Percentiles rank a stretch among this genome's conserved stretches.
Conservation (phyloP, 2,113 vertebrate species). For the Dicentrarchus labrax region DNA sequence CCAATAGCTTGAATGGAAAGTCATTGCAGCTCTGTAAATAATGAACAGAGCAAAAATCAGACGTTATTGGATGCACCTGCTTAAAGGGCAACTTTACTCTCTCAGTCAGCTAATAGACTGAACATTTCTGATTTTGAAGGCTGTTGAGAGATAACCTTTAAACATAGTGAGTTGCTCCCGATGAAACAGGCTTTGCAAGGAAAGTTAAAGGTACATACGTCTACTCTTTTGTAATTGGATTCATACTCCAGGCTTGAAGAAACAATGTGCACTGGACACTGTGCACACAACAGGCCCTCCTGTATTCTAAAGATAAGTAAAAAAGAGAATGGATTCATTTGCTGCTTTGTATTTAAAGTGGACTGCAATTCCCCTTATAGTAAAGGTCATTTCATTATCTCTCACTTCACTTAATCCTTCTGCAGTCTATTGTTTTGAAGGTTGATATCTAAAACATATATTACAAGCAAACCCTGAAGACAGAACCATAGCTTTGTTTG, state of each 20-base stretch:
- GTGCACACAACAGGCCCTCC: constrained; percentile 22
- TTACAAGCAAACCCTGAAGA: background rate
- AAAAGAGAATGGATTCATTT: constrained; percentile 23
- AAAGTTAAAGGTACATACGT: constrained; percentile 45
- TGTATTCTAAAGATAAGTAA: constrained; percentile 56
- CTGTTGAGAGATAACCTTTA: constrained; percentile 79
- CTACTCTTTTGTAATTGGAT: constrained; percentile 56
- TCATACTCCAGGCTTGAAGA: constrained; percentile 38
- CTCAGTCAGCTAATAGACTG: constrained; percentile 64
- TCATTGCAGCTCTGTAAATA: constrained; percentile 57
- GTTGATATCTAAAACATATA: constrained; percentile 6
- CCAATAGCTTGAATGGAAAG: constrained; percentile 45
- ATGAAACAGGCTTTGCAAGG: constrained; percentile 38
- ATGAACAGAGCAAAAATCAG: constrained; percentile 62
- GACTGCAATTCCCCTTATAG: constrained; percentile 13
- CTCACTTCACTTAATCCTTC: constrained; percentile 27
- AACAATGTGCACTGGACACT: constrained; percentile 47
- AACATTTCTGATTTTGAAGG: constrained; percentile 68
- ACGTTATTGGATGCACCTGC: constrained; percentile 67
- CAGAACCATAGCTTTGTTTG: background rate
- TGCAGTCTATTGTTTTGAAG: constrained; percentile 20
- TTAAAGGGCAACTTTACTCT: constrained; percentile 76
- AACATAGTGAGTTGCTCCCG: constrained; percentile 41
- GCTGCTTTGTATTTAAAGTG: constrained; percentile 42
- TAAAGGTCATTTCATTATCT: constrained; percentile 59